Conservation (phyloP, 2,113 vertebrate species). For the Scartelaos histophorus region DNA sequence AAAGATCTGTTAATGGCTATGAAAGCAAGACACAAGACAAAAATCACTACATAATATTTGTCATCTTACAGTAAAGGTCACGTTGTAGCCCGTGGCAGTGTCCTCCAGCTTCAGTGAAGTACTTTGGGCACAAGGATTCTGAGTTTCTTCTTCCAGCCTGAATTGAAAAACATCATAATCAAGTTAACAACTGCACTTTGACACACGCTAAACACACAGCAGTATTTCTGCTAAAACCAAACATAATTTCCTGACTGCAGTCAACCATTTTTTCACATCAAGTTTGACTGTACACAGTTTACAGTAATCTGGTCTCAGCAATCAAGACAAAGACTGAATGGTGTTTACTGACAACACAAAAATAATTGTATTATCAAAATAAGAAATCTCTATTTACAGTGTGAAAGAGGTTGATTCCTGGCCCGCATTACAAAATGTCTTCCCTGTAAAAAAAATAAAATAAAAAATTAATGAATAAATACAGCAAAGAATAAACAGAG, state of each 20-base stretch:
- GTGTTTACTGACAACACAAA: slow-evolving; percentile 5
- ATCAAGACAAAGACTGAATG: slow-evolving; percentile 15
- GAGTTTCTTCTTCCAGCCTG: slow-evolving; percentile 26
- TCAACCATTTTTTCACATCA: slow-evolving; percentile 4
- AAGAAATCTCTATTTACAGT: slow-evolving; percentile 55
- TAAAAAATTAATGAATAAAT: background rate
- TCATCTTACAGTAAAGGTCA: slow-evolving; percentile 61
- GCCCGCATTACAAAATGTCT: slow-evolving; percentile 34
- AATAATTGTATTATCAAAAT: background rate
- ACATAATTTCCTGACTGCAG: slow-evolving; percentile 28
- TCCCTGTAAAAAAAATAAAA: slow-evolving; percentile 45
- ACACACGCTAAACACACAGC: background rate
- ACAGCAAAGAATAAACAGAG: too few relatives aligned
- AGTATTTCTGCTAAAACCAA: background rate
- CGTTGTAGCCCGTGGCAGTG: slow-evolving; percentile 18
- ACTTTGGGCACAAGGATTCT: slow-evolving; percentile 37
- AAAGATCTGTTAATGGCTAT: too few relatives aligned
- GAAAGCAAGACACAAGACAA: too few relatives aligned
- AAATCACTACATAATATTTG: too few relatives aligned
- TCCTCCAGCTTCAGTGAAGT: slow-evolving; percentile 45
- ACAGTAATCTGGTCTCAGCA: background rate
- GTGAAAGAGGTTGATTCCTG: background rate
- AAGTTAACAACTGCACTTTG: background rate
- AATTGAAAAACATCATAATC: slow-evolving; percentile 3
- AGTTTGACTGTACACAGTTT: slow-evolving; percentile 9